phyloP scores from a whole-genome alignment of 1,140 invertebrate species.

The Zaprionus vittiger region DNA sequence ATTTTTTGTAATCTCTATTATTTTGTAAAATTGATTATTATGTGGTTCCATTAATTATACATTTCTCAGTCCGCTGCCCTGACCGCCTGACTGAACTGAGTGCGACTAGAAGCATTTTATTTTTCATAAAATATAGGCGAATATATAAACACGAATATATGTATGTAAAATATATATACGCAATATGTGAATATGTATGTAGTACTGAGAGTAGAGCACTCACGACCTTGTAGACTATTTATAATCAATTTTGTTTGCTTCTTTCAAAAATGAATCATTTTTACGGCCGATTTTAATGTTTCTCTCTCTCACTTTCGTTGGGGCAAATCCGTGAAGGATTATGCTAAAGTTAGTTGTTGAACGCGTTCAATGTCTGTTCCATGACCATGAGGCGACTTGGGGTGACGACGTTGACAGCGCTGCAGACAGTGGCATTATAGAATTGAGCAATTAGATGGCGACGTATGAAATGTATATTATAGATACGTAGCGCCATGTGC shows the following conservation, averaged over 20 bases:
- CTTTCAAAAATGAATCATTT: constrained; percentile 69
- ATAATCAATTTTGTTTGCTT: constrained; percentile 54
- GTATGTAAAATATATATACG: constrained; percentile 15
- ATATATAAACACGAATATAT: neutral
- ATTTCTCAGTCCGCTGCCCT: constrained; percentile 29
- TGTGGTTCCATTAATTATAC: constrained; percentile 29
- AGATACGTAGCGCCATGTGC: constrained; percentile 30
- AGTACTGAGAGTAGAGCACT: constrained; percentile 43
- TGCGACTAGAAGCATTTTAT: constrained; percentile 41
- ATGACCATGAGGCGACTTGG: constrained; percentile 50
- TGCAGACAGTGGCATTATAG: constrained; percentile 1
- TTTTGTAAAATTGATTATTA: neutral
- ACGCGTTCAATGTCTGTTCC: constrained; percentile 70
- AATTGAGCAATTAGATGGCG: constrained; percentile 27
- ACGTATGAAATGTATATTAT: constrained; percentile 8
- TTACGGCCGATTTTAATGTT: constrained; percentile 42
- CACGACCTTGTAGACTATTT: constrained; percentile 70
- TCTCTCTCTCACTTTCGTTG: constrained; percentile 61
- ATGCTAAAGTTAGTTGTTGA: constrained; percentile 54
- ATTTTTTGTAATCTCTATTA: neutral
- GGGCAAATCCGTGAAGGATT: constrained; percentile 28
- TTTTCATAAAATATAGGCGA: constrained; percentile 30
- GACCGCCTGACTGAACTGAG: neutral
- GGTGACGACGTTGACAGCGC: constrained; percentile 50
- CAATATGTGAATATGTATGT: constrained; percentile 23